These are phyloP conservation scores for Macheiramphus alcinus DNA, from an alignment of 2,113 vertebrate genomes.

Conservation along the genomic window DNA sequence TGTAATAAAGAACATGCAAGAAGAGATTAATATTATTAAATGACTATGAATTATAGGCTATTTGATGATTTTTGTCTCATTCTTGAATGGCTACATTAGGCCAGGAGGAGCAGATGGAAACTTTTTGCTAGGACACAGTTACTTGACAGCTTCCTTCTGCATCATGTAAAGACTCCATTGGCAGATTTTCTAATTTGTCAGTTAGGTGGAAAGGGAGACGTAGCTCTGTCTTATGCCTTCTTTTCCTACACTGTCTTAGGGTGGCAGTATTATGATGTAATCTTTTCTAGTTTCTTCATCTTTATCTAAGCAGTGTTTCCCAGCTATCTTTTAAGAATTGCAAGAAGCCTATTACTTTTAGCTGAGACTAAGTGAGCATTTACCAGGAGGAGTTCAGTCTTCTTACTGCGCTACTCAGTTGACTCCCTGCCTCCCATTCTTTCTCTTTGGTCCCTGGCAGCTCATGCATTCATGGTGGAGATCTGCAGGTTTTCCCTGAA, in stretches of 20 bases:
- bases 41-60: neutral
- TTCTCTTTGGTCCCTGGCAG: neutral
- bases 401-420: neutral
- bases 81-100: neutral
- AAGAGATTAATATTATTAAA: neutral
- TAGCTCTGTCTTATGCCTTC: neutral
- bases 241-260: neutral
- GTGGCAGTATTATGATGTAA: neutral
- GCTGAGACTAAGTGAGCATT: neutral
- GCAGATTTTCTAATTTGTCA: neutral
- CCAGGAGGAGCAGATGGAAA: constrained; percentile 20
- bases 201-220: neutral
- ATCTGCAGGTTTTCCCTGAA: neutral
- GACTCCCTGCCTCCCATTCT: neutral
- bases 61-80: constrained; percentile 7
- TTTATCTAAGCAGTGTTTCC: neutral
- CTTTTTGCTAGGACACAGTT: constrained; percentile 25
- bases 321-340: neutral
- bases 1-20: neutral
- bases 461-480: neutral
- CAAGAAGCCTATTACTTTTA: neutral
- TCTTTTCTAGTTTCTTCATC: neutral
- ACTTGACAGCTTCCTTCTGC: constrained; percentile 47
- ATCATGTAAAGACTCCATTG: neutral
- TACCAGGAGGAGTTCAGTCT: neutral